Conservation (phyloP, 2,797 vertebrate species). For the Onychomys torridus region DNA sequence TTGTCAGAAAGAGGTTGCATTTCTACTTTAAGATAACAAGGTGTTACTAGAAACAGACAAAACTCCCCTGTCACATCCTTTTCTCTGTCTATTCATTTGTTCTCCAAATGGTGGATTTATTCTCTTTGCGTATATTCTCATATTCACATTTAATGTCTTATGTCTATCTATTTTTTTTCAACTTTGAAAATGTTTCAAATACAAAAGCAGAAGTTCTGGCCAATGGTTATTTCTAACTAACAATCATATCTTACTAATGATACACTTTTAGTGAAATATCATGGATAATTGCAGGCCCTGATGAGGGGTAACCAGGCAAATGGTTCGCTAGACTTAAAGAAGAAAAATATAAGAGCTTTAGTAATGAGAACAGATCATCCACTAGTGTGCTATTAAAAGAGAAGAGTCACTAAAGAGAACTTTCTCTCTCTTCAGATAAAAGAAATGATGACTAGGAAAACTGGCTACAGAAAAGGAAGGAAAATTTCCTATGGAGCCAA, state of each 20-base stretch:
- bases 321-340: background rate
- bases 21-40: background rate
- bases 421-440: background rate
- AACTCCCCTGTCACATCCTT: background rate
- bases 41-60: background rate
- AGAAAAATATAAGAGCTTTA: background rate
- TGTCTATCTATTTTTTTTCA: background rate
- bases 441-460: background rate
- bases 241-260: background rate
- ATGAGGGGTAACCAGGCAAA: background rate
- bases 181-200: background rate
- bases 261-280: slow-evolving; percentile 16
- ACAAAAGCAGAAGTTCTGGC: background rate
- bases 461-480: background rate
- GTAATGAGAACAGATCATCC: background rate
- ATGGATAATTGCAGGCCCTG: background rate
- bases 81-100: background rate
- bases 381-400: background rate
- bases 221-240: background rate
- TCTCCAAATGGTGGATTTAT: background rate
- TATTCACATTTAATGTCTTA: background rate
- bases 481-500: background rate
- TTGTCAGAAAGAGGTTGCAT: background rate
- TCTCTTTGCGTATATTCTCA: background rate
- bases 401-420: background rate